Evolutionary conservation across 2,797 vertebrate species (phyloP), one percentile per base, ranked within the genome.

Genomic region (Enteromius paludinosus): DNA sequence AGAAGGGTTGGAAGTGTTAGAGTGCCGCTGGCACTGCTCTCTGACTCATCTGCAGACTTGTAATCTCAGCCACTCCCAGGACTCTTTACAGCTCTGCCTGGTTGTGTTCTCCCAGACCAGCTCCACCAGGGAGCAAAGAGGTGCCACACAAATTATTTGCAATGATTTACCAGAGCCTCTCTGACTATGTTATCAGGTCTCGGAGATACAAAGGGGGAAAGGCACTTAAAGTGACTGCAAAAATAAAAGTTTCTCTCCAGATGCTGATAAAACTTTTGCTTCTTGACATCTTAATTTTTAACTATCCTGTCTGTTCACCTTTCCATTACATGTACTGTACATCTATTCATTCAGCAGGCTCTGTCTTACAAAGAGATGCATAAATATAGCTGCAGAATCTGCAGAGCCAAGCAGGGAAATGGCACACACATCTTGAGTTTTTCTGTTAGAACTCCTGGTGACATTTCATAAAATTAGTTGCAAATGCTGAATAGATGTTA

Each of bases 81-180:
- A 38, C 52, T 69, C 65, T 59, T 77, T 77, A 28, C 45, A 76
- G 65, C 52, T 56, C 64, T 66, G 33, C 8, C 73, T 59, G 64
- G 2, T 47, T 76, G 73, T 56, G 49, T 77, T 47, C 59, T 79
- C 47, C 68, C 10, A 66, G 77, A 66, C 69, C 70, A 79, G 25
- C 59, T 66, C 38, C 20, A 84, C 69, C 77, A 68, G 38, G 77
- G 28, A 66, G n/a, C 35, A 41, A 65, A 84, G 28, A 52, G 35
- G 61, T 59, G 35, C 47, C 38, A 62, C 49, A 59, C 45, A 47
- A 45, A 79, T 47, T 45, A 84, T 74, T 79, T 79, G 61, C 70
- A 54, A 84, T 80, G 70, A 80, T 73, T 84, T 73, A 84, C 61
- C 9, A 17, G 14, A 61, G 38, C 70, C 35, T 75, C 38, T 59